Conservation (phyloP, 2,797 vertebrate species). For the Esox lucius region DNA sequence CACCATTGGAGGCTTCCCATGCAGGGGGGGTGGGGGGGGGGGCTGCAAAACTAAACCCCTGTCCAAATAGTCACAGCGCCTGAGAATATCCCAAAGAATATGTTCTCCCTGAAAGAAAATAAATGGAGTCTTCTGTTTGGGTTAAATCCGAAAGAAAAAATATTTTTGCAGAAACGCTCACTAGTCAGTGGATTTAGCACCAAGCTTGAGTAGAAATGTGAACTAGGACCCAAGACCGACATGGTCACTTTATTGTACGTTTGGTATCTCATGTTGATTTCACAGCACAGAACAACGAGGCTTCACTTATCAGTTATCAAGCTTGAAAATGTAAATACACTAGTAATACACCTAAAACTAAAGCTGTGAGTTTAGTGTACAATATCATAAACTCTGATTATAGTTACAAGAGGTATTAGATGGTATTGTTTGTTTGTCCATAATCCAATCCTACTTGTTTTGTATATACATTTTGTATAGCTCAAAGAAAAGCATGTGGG, state of each 20-base stretch:
- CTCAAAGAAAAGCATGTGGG: neutral
- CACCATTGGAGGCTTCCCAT: constrained; percentile 49
- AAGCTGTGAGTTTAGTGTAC: neutral
- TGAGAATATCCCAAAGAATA: constrained; percentile 75
- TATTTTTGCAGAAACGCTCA: constrained; percentile 62
- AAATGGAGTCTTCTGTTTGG: constrained; percentile 74
- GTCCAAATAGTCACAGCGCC: constrained; percentile 65
- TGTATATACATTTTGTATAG: too few relatives aligned
- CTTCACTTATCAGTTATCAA: too few relatives aligned
- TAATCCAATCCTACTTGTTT: neutral
- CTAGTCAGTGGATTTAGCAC: constrained; percentile 47
- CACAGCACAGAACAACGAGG: neutral
- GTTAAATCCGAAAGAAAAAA: constrained; percentile 66
- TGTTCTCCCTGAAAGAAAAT: constrained; percentile 71
- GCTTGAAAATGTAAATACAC: too few relatives aligned
- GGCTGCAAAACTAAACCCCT: constrained; percentile 24
- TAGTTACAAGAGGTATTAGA: neutral
- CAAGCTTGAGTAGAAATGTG: constrained; percentile 59
- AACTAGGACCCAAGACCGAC: constrained; percentile 59
- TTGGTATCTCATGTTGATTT: neutral
- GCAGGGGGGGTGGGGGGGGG: neutral
- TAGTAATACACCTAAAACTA: too few relatives aligned
- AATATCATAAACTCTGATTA: neutral
- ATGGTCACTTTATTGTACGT: constrained; percentile 36
- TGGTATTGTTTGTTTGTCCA: neutral